Evolutionary conservation across 2,797 vertebrate genomes (phyloP).

Genomic region (Pachyuromys duprasi): DNA sequence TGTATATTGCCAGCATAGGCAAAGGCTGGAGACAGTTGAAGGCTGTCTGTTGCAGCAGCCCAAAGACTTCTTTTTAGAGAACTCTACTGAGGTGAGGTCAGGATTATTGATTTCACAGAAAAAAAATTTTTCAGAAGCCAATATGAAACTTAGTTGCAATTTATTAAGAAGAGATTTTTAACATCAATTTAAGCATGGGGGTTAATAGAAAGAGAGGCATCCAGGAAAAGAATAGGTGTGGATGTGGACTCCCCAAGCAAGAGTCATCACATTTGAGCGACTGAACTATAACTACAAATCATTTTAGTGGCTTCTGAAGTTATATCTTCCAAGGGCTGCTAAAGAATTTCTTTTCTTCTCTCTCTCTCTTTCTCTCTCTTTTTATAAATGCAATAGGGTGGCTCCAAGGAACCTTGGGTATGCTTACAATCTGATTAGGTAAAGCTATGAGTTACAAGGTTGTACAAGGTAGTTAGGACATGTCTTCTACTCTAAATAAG

Average conservation of each 20-base stretch:
- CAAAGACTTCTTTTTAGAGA: not conserved
- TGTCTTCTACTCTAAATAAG: no score
- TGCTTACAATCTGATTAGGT: no score
- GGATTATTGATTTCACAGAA: not conserved
- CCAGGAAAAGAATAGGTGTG: not conserved
- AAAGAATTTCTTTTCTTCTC: not conserved
- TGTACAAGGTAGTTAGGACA: no score
- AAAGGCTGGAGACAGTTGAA: not conserved
- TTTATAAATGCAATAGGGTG: not conserved
- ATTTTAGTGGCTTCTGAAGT: not conserved
- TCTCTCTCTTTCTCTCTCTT: no score
- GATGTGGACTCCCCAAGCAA: not conserved
- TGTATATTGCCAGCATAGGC: not conserved
- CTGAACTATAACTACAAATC: not conserved
- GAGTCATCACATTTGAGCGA: not conserved
- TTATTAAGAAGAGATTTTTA: not conserved
- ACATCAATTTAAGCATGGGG: not conserved
- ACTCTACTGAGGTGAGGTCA: not conserved
- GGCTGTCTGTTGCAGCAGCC: not conserved
- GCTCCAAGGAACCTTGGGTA: not conserved
- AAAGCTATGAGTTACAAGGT: no score
- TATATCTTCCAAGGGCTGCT: not conserved
- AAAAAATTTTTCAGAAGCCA: not conserved
- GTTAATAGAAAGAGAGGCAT: not conserved
- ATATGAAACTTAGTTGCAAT: not conserved